Evolutionary conservation across 2,888 invertebrate genomes (phyloP).

Genomic region (Lasiommata megera): DNA sequence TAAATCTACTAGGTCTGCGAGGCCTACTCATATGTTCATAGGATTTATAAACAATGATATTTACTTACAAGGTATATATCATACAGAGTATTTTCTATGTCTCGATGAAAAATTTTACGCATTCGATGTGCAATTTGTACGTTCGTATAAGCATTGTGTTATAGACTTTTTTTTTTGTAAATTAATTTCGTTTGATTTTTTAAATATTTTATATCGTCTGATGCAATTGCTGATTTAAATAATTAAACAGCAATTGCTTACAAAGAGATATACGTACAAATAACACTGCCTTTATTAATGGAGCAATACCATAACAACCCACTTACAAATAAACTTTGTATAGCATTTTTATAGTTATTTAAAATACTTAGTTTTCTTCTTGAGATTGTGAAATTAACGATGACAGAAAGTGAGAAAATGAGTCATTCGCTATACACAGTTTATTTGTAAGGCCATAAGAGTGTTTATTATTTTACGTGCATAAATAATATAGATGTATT

Average conservation of each 20-base stretch:
- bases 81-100: not conserved
- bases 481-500: no score
- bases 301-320: not conserved
- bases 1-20: not conserved
- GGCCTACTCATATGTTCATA: not conserved
- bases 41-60: not conserved
- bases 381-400: no score
- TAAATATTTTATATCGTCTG: no score
- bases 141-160: not conserved
- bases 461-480: no score
- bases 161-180: no score
- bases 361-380: not conserved
- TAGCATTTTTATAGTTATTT: not conserved
- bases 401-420: no score
- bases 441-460: no score
- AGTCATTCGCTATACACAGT: no score
- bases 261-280: slow-evolving; percentile 4
- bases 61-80: not conserved
- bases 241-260: no score
- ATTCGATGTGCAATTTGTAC: no score
- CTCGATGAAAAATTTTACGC: not conserved
- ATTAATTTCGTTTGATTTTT: no score
- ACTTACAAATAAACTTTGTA: not conserved
- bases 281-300: not conserved
- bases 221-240: no score